Base-by-base conservation (phyloP, 2,888 invertebrate genomes). In the Cephus pulcher region DNA sequence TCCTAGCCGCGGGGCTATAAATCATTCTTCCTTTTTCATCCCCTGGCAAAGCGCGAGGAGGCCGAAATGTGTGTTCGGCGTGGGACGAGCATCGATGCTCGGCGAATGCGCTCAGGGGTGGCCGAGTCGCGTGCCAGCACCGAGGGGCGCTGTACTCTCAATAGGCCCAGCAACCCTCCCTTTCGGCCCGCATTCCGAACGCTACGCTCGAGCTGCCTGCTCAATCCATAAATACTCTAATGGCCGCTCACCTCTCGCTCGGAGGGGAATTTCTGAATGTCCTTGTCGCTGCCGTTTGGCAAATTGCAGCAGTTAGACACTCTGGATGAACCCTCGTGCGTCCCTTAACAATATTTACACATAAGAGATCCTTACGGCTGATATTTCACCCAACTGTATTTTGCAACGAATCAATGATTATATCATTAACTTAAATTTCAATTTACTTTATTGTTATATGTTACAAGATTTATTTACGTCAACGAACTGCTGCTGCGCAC, bases 191-290 rank as follows among this genome's bases (percentile, higher is more conserved):
- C 68, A 69, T 75, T 75, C 69, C 69, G 78, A 75, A 56, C 74
- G 77, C 75, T 71, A 78, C 80, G 80, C 80, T 81, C 81, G 75
- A 76, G 74, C 84, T 81, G 80, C 78, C 78, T 83, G 84, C 84
- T 84, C 86, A 88, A 89, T 89, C 87, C 88, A 89, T 89, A 89
- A 90, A 89, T 90, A 90, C 87, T 87, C 86, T 89, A 89, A 89
- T 88, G 85, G 89, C 85, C 81, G 40, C 87, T 87, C 87, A 89
- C 87, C 87, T 89, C 87, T 88, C 88, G 88, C 87, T 83, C 85
- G 87, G 40, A 40, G 40, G 40, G 40, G 40, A 40, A 33, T 33
- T 33, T 30, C 70, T 11, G 30, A 70, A 70, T n/a, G 33, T 33
- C 70, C 32, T 33, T 30, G 70, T 12, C 70, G 30, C 33, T 70